These are phyloP conservation scores for Rhyacichthys aspro DNA, from an alignment of 2,797 vertebrate species.

Conservation along the genomic window DNA sequence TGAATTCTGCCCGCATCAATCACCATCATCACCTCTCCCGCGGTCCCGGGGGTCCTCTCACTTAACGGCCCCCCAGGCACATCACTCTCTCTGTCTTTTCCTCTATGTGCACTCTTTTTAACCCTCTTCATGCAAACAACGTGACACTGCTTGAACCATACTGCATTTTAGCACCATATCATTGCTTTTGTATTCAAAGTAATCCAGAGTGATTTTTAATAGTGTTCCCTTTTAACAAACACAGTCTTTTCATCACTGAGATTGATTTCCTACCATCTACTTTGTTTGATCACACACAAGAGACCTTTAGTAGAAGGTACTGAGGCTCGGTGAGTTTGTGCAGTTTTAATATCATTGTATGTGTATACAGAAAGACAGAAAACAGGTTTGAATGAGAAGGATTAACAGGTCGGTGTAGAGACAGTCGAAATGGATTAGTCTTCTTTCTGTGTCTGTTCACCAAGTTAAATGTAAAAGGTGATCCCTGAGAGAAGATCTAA, in stretches of 20 bases:
- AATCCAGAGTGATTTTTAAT: constrained; percentile 8
- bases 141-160: constrained; percentile 20
- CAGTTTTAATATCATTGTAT: not conserved
- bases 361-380: constrained; percentile 35
- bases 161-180: constrained; percentile 8
- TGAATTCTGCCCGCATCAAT: constrained; percentile 89
- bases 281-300: constrained; percentile 39
- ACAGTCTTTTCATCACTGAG: constrained; percentile 14
- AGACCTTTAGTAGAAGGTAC: constrained; percentile 31
- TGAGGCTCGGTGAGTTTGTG: too few species aligned
- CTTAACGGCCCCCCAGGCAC: constrained; percentile 75
- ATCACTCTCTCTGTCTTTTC: constrained; percentile 46
- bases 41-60: constrained; percentile 82
- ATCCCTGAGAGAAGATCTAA: too few species aligned
- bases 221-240: constrained; percentile 2
- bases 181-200: constrained; percentile 5
- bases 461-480: too few species aligned
- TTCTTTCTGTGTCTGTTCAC: constrained; percentile 33
- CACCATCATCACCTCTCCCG: constrained; percentile 84
- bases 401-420: constrained; percentile 78
- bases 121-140: constrained; percentile 24
- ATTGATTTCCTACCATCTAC: constrained; percentile 29
- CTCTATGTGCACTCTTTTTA: constrained; percentile 28
- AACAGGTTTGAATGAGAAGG: constrained; percentile 73
- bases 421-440: constrained; percentile 79